A percentile compares a stretch with the other conserved stretches of the same genome.
phyloP scores from a whole-genome alignment of 2,888 invertebrate species.

The Julus scanicus region DNA sequence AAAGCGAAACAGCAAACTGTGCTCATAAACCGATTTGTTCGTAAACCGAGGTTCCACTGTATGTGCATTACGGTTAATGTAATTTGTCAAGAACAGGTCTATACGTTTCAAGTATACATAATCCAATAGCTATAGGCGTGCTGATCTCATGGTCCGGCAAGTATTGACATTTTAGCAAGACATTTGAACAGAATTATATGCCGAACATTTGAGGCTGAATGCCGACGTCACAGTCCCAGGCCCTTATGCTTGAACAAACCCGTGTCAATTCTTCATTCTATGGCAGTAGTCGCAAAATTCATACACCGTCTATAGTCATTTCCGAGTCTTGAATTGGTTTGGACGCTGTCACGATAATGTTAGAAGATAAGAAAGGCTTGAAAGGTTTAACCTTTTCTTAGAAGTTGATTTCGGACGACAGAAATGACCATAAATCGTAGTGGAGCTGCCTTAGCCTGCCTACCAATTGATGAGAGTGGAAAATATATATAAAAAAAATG shows the following conservation, averaged over 20 bases:
- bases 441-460: slow-evolving; percentile 30
- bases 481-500: background rate
- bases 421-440: slow-evolving; percentile 42
- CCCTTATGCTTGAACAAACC: slow-evolving; percentile 1
- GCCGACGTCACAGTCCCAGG: background rate
- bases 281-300: slow-evolving; percentile 20
- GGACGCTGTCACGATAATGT: slow-evolving; percentile 38
- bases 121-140: too few species aligned
- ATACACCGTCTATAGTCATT: slow-evolving; percentile 33
- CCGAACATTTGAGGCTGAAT: background rate
- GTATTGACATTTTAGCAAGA: too few species aligned
- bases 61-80: too few species aligned
- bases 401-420: slow-evolving; percentile 42
- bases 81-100: too few species aligned
- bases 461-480: background rate
- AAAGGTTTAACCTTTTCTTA: slow-evolving; percentile 42
- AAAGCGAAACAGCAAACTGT: too few species aligned
- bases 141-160: too few species aligned
- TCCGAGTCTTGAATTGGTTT: slow-evolving; percentile 38
- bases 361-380: slow-evolving; percentile 29
- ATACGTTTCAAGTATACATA: too few species aligned
- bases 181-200: too few species aligned
- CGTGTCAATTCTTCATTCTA: background rate
- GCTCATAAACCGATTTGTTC: too few species aligned
- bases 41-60: too few species aligned